Base-by-base conservation (phyloP, 2,113 vertebrate species). In the Plecturocebus donacophilus region DNA sequence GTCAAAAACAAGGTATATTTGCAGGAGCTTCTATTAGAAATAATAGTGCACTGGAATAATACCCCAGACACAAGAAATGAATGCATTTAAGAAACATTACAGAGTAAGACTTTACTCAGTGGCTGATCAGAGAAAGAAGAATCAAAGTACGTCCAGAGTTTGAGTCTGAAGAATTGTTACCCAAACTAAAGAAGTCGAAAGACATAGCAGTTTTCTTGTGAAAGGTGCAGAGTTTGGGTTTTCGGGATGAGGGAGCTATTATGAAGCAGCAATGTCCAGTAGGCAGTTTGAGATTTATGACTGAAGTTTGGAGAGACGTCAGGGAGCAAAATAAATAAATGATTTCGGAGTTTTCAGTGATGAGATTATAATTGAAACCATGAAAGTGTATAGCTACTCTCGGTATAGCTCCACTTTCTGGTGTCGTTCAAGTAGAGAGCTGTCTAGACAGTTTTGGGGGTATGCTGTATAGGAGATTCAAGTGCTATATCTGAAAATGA, bases 291-390 rank as follows among this genome's bases (percentile, higher is more conserved):
- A 87, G 90, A 97, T 92, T 93, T 96, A 96, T 96, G 70, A 85
- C 56, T 66, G 30, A 91, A 84, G 17, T 90, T 90, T 87, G 45
- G 32, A 87, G 19, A 82, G 81, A 49, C 92, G 76, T 79, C 96
- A 97, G 45, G 40, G 61, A 80, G 52, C 84, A 45, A 90, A 96
- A 91, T 52, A 90, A 96, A 87, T 47, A 87, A 80, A 92, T 96
- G 70, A 66, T 81, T 94, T 52, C 27, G 35, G 35, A 87, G 30
- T 77, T 32, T 81, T 90, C n/a, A 6, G 17, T 77, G 80, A 79
- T 82, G 90, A 95, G 64, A 54, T 90, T 96, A 83, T 93, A 95
- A 96, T 73, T 90, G 97, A 94, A 95, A 90, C 71, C 58, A 94
- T 32, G 61, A 45, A 96, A 77, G 80, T 92, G 14, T 93, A 16